phyloP scores from a whole-genome alignment of 2,888 invertebrate species.

The Drosophila parthenogenetica region DNA sequence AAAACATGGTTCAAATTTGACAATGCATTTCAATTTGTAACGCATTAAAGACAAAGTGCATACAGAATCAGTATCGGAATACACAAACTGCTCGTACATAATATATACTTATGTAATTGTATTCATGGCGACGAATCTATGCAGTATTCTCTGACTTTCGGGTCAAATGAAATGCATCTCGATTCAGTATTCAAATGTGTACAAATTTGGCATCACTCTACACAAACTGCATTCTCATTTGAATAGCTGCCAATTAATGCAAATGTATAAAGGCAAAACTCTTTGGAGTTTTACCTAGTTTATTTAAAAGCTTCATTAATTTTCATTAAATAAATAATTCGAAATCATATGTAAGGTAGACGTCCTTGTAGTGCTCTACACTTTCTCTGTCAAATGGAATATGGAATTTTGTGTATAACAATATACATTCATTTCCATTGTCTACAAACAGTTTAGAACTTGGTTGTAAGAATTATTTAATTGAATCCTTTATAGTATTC shows the following conservation, averaged over 20 bases:
- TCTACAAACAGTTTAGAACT: slow-evolving; percentile 5
- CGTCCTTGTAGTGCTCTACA: too few species aligned
- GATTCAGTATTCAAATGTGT: slow-evolving; percentile 23
- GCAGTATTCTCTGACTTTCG: background rate
- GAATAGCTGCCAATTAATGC: background rate
- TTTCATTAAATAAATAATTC: background rate
- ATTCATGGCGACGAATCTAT: background rate
- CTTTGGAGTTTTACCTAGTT: background rate
- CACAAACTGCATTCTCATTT: slow-evolving; percentile 15
- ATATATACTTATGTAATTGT: slow-evolving; percentile 36
- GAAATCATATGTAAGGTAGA: too few species aligned
- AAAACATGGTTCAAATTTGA: slow-evolving; percentile 46
- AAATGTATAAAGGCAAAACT: background rate
- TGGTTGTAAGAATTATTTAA: slow-evolving; percentile 15
- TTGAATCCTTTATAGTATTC: slow-evolving; percentile 5
- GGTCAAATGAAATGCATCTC: slow-evolving; percentile 13
- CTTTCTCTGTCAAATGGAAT: background rate
- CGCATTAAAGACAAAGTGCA: slow-evolving; percentile 65
- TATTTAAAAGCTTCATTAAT: too few species aligned
- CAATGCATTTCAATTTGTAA: slow-evolving; percentile 76
- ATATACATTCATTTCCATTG: background rate
- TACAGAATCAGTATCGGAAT: slow-evolving; percentile 40
- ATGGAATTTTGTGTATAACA: background rate
- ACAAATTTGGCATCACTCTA: background rate
- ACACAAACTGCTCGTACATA: slow-evolving; percentile 33